phyloP scores from a whole-genome alignment of 37 sponge, comb jelly and placozoan genomes.

The Eunapius fragilis region DNA sequence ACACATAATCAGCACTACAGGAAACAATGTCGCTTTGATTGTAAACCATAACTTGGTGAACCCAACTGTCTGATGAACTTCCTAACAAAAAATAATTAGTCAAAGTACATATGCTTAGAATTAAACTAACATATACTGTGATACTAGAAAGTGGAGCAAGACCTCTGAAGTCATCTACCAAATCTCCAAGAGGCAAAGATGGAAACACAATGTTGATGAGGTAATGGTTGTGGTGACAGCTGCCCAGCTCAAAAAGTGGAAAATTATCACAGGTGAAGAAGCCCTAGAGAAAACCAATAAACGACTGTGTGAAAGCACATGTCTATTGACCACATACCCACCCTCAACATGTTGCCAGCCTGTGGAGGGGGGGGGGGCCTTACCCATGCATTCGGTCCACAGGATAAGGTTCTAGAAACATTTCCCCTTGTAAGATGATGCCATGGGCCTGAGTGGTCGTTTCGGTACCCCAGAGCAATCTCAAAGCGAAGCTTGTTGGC shows the following conservation, averaged over 20 bases:
- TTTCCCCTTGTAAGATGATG: slow-evolving; percentile 40
- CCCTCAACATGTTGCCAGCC: not conserved
- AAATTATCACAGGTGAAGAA: slow-evolving; percentile 50
- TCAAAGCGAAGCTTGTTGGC: slow-evolving; percentile 23
- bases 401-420: slow-evolving; percentile 38
- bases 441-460: slow-evolving; percentile 34
- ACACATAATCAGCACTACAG: slow-evolving; percentile 4
- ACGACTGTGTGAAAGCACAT: not conserved
- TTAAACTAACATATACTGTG: slow-evolving; percentile 48
- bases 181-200: slow-evolving; percentile 56
- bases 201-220: slow-evolving; percentile 64
- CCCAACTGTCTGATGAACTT: slow-evolving; percentile 59
- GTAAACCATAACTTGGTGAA: slow-evolving; percentile 74
- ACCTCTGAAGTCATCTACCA: slow-evolving; percentile 43
- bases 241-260: slow-evolving; percentile 81
- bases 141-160: slow-evolving; percentile 46
- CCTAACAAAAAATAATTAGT: slow-evolving; percentile 24
- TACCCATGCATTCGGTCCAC: slow-evolving; percentile 1
- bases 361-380: not conserved
- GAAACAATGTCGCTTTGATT: slow-evolving; percentile 58
- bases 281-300: not conserved
- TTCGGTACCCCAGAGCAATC: slow-evolving; percentile 59
- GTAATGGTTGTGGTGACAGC: slow-evolving; percentile 69
- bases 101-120: not conserved
- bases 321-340: not conserved